Percentiles rank a stretch among this genome's conserved stretches.
These are phyloP conservation scores for Girardia tigrina DNA, from an alignment of 2,888 invertebrate genomes.

Conservation along the genomic window DNA sequence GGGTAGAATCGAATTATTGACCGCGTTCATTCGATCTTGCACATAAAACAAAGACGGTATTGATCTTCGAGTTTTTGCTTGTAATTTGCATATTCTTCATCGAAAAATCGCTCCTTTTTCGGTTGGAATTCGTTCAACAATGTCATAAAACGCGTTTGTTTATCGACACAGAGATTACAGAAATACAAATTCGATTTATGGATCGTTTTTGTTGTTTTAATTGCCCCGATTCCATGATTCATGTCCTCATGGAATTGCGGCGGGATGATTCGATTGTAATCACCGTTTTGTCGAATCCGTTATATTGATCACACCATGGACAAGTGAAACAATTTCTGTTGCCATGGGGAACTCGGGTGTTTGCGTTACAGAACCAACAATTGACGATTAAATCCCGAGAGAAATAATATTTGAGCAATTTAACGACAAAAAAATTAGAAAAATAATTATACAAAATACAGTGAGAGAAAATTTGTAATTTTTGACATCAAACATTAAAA, in stretches of 20 bases:
- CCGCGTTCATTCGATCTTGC: slow-evolving; percentile 3
- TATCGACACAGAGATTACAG: slow-evolving; percentile 66
- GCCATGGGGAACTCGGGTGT: slow-evolving; percentile 60
- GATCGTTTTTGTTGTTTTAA: slow-evolving; percentile 64
- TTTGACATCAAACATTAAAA: too few species aligned
- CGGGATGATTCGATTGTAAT: slow-evolving; percentile 59
- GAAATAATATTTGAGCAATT: neutral
- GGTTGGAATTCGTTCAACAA: slow-evolving; percentile 68
- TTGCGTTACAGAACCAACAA: slow-evolving; percentile 75
- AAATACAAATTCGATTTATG: slow-evolving; percentile 56
- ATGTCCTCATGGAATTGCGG: slow-evolving; percentile 54
- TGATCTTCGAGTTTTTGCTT: neutral
- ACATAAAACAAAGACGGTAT: slow-evolving; percentile 19
- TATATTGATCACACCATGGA: slow-evolving; percentile 69
- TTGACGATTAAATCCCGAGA: slow-evolving; percentile 57
- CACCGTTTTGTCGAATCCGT: slow-evolving; percentile 66
- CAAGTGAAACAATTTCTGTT: slow-evolving; percentile 66
- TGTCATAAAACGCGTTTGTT: slow-evolving; percentile 65
- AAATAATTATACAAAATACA: too few species aligned
- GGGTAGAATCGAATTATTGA: neutral
- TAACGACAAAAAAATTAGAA: too few species aligned
- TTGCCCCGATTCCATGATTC: slow-evolving; percentile 56
- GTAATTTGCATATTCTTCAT: neutral
- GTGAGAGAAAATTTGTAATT: too few species aligned
- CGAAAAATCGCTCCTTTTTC: slow-evolving; percentile 55